These are phyloP conservation scores for Achroia grisella DNA, from an alignment of 1,140 invertebrate genomes.

Conservation along the genomic window DNA sequence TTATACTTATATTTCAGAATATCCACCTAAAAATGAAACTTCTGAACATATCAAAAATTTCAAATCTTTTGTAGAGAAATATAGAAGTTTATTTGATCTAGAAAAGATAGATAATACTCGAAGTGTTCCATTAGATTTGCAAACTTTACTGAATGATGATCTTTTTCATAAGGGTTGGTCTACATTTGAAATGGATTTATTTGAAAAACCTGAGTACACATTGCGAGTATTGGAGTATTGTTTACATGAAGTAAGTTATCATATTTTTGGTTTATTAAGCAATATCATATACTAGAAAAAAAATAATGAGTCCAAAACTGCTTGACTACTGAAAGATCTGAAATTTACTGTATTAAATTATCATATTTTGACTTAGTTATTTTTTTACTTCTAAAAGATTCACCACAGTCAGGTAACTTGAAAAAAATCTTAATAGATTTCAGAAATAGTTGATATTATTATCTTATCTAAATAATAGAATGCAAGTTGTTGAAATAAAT, in stretches of 20 bases:
- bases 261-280: background rate
- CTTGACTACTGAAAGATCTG: too few species aligned
- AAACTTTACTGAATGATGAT: slow-evolving; percentile 75
- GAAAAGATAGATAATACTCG: slow-evolving; percentile 78
- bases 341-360: too few species aligned
- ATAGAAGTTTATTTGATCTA: slow-evolving; percentile 71
- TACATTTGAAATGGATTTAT: slow-evolving; percentile 78
- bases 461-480: too few species aligned
- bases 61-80: slow-evolving; percentile 73
- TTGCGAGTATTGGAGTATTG: slow-evolving; percentile 81
- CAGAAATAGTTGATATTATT: too few species aligned
- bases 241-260: slow-evolving; percentile 78
- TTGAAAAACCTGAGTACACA: slow-evolving; percentile 77
- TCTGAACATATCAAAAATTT: slow-evolving; percentile 72
- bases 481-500: too few species aligned
- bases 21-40: slow-evolving; percentile 59
- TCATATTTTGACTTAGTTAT: too few species aligned
- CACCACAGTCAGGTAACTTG: too few species aligned
- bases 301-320: too few species aligned
- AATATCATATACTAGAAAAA: slow-evolving; percentile 17
- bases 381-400: too few species aligned
- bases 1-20: slow-evolving; percentile 75
- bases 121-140: slow-evolving; percentile 79
- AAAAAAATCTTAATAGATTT: too few species aligned
- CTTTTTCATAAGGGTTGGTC: slow-evolving; percentile 76